Conservation (phyloP, 2,113 vertebrate genomes). For the Agapornis roseicollis region DNA sequence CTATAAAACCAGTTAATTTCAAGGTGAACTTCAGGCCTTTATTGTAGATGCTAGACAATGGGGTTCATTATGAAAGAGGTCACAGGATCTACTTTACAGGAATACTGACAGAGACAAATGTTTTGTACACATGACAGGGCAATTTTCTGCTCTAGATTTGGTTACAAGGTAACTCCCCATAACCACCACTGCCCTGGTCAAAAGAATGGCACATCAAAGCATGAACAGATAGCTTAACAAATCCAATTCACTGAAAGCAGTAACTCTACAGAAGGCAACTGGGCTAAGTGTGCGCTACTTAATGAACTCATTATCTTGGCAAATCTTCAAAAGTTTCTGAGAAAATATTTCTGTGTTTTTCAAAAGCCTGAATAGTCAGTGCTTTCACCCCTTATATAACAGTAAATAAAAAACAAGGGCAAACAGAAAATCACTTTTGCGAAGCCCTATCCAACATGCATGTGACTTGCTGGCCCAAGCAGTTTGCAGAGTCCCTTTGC, state of each 20-base stretch:
- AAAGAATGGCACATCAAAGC: slow-evolving; percentile 55
- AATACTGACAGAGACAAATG: slow-evolving; percentile 61
- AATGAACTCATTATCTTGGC: slow-evolving; percentile 1
- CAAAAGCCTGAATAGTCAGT: neutral
- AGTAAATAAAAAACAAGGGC: neutral
- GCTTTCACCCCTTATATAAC: neutral
- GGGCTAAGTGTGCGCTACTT: neutral
- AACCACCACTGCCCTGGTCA: neutral
- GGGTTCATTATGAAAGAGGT: slow-evolving; percentile 59
- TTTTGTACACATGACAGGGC: slow-evolving; percentile 67
- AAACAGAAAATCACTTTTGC: neutral
- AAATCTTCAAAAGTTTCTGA: neutral
- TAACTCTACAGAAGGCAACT: neutral
- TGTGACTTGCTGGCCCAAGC: neutral
- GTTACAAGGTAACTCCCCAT: slow-evolving; percentile 38
- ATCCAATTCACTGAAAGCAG: slow-evolving; percentile 23
- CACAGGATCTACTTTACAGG: slow-evolving; percentile 63
- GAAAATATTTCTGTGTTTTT: slow-evolving; percentile 13
- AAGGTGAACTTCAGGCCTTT: slow-evolving; percentile 59
- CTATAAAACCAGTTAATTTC: slow-evolving; percentile 49
- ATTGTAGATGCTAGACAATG: slow-evolving; percentile 59
- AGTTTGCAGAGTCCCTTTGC: neutral
- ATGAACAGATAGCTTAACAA: slow-evolving; percentile 43
- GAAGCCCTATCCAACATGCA: neutral
- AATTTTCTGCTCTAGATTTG: slow-evolving; percentile 43